phyloP scores from a whole-genome alignment of 2,113 vertebrate species.

The Crotalus helleri region DNA sequence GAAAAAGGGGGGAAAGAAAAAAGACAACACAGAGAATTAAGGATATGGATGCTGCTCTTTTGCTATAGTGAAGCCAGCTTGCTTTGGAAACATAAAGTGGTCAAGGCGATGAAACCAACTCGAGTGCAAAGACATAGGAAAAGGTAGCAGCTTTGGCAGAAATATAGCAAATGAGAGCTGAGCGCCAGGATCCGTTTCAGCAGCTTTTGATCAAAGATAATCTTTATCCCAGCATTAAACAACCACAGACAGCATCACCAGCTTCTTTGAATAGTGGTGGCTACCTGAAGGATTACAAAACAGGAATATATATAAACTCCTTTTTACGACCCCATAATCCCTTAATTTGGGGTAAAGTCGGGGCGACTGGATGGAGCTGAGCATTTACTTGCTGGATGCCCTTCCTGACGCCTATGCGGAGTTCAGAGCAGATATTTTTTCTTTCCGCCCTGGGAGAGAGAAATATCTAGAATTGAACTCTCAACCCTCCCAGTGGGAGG shows the following conservation, averaged over 20 bases:
- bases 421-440: neutral
- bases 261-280: neutral
- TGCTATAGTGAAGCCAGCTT: neutral
- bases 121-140: neutral
- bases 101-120: conserved; percentile 21
- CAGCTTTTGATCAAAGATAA: neutral
- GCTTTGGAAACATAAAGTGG: neutral
- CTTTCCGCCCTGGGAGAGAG: neutral
- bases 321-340: neutral
- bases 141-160: neutral
- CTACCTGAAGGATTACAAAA: neutral
- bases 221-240: neutral
- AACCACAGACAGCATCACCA: neutral
- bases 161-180: neutral
- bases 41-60: no score
- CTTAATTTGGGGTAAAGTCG: neutral
- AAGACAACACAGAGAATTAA: neutral
- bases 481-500: neutral
- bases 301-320: neutral
- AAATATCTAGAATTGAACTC: neutral
- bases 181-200: neutral
- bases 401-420: neutral
- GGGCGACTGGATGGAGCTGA: neutral
- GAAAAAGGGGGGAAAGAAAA: accelerated
- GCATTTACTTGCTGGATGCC: neutral